Percentiles rank a stretch among this genome's conserved stretches.
These are phyloP conservation scores for Ctenosaura bakeri DNA, from an alignment of 2,797 vertebrate genomes.

Conservation along the genomic window DNA sequence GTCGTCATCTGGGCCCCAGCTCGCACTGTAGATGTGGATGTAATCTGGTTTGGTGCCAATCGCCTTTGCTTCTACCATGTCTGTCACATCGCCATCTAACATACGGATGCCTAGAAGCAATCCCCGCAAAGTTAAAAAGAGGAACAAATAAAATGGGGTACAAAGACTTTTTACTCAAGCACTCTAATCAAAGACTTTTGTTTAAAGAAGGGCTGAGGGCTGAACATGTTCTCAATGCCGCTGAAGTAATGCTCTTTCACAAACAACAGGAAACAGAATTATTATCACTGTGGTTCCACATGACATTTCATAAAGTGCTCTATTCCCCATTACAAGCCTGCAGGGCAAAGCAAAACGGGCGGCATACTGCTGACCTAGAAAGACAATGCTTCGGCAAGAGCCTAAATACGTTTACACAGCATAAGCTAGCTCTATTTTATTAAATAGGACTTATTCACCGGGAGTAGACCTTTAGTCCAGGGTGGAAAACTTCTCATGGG, in stretches of 20 bases:
- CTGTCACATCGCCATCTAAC: slow-evolving; percentile 86
- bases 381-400: not conserved
- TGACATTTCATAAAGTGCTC: not conserved
- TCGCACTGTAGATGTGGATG: slow-evolving; percentile 87
- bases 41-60: slow-evolving; percentile 85
- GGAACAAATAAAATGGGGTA: slow-evolving; percentile 55
- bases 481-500: too few species aligned
- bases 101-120: slow-evolving; percentile 85
- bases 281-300: not conserved
- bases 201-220: slow-evolving; percentile 28
- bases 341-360: not conserved
- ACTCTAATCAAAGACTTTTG: slow-evolving; percentile 59
- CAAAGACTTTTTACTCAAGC: slow-evolving; percentile 59
- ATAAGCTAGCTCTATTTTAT: not conserved
- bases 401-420: not conserved
- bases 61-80: slow-evolving; percentile 86
- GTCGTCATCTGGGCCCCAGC: slow-evolving; percentile 87
- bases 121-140: not conserved
- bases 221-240: not conserved
- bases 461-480: not conserved
- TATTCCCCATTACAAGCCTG: not conserved
- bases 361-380: not conserved
- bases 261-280: not conserved
- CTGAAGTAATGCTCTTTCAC: not conserved
- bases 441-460: not conserved